These are phyloP conservation scores for Passerina amoena DNA, from an alignment of 2,113 vertebrate species.

Conservation along the genomic window DNA sequence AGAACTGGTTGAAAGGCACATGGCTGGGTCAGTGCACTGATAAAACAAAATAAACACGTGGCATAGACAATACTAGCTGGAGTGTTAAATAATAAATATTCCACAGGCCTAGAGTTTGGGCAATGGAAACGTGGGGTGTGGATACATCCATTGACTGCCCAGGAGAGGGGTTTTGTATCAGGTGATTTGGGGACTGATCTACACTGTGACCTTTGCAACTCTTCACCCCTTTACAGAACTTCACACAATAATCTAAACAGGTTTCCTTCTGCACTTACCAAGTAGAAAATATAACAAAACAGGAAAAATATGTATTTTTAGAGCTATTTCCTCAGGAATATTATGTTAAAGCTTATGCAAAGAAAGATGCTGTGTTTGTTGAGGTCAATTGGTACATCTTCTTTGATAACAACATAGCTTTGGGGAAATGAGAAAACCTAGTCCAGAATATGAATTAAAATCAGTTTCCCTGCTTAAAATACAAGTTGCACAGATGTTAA, in stretches of 20 bases:
- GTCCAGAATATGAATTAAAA: not conserved
- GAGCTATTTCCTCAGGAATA: not conserved
- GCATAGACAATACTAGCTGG: not conserved
- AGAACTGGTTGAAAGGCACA: not conserved
- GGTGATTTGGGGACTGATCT: not conserved
- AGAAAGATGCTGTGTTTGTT: not conserved
- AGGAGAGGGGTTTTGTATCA: not conserved
- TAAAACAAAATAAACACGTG: not conserved
- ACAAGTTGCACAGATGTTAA: not conserved
- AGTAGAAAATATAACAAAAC: not conserved
- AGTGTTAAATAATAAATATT: not conserved
- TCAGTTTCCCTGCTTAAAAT: not conserved
- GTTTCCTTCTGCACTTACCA: not conserved
- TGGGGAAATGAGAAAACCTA: not conserved
- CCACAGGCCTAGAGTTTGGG: not conserved
- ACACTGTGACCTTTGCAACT: not conserved
- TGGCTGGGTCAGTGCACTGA: not conserved
- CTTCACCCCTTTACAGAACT: not conserved
- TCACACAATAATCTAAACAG: not conserved
- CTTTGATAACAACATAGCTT: not conserved
- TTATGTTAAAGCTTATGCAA: not conserved
- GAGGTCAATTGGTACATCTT: not conserved
- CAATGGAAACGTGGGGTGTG: accelerated
- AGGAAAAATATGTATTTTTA: not conserved
- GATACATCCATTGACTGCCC: not conserved